Percentiles rank a stretch among this genome's conserved stretches.
Evolutionary conservation across 2,888 invertebrate species (phyloP).

Genomic region (Megalurothrips usitatus): DNA sequence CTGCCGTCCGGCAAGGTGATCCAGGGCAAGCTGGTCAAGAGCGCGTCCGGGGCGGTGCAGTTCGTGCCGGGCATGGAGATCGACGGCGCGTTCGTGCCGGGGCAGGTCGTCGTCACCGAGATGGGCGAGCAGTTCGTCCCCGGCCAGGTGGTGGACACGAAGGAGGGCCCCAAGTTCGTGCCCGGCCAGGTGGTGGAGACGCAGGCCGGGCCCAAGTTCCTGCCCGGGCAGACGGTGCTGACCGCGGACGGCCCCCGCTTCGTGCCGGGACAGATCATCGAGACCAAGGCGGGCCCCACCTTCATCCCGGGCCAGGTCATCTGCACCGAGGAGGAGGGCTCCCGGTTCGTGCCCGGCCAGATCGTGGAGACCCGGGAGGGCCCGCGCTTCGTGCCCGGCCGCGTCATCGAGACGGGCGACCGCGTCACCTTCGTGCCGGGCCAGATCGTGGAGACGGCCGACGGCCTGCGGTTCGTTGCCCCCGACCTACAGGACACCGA

Average conservation of each 20-base stretch:
- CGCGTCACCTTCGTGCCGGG: conserved; percentile 51
- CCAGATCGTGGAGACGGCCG: conserved; percentile 51
- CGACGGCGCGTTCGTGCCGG: conserved; percentile 62
- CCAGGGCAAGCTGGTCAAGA: conserved; percentile 60
- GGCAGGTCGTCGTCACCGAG: conserved; percentile 64
- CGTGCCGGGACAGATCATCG: conserved; percentile 73
- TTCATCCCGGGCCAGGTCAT: conserved; percentile 76
- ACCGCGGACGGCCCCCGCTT: conserved; percentile 67
- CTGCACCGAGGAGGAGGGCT: conserved; percentile 57
- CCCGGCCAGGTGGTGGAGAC: conserved; percentile 73
- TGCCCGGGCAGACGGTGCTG: conserved; percentile 68
- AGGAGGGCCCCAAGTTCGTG: conserved; percentile 66
- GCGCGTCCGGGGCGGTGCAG: conserved; percentile 56
- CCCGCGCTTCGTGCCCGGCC: conserved; percentile 56
- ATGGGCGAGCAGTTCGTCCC: conserved; percentile 67
- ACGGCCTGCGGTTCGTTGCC: conserved; percentile 60
- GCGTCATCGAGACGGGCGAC: conserved; percentile 50
- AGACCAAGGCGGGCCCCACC: conserved; percentile 68
- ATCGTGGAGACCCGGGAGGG: conserved; percentile 69
- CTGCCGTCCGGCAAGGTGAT: conserved; percentile 56
- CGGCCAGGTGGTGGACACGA: conserved; percentile 67
- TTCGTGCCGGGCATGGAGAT: conserved; percentile 67
- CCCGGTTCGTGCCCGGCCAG: conserved; percentile 61
- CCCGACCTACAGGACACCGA: conserved; percentile 63
- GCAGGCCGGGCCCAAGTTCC: conserved; percentile 59